Conservation (phyloP, 2,797 vertebrate species). For the Propithecus perrieri region DNA sequence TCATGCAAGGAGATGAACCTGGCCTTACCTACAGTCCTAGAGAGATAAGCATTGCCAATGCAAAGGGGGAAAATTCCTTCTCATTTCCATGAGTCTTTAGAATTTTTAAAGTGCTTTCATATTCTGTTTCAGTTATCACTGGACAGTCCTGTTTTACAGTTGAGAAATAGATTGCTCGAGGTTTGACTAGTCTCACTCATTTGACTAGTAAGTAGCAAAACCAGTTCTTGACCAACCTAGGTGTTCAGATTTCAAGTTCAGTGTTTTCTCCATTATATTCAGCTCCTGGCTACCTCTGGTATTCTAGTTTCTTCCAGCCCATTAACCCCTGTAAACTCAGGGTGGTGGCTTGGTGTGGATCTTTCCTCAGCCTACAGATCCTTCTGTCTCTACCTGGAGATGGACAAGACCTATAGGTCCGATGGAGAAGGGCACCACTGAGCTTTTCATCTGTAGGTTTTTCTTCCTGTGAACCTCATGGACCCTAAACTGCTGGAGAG, state of each 20-base stretch:
- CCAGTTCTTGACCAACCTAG: background rate
- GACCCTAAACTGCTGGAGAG: background rate
- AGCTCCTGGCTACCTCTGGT: background rate
- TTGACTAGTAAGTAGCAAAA: background rate
- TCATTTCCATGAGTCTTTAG: background rate
- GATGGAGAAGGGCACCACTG: background rate
- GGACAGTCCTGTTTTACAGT: background rate
- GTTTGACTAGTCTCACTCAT: background rate
- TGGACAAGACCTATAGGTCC: background rate
- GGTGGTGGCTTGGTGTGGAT: background rate
- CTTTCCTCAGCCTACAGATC: background rate
- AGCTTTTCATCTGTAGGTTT: background rate
- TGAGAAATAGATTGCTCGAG: background rate
- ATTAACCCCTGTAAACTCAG: background rate
- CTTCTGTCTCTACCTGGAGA: background rate
- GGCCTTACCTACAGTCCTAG: background rate
- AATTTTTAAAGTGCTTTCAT: background rate
- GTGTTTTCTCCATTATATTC: background rate
- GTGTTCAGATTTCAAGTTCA: background rate
- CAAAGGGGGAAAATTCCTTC: background rate
- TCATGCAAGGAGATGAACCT: background rate
- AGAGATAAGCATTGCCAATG: background rate
- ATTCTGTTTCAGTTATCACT: background rate
- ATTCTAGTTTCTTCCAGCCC: background rate
- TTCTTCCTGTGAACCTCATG: background rate